These are phyloP conservation scores for Tachuris rubrigastra DNA, from an alignment of 2,113 vertebrate species.

Conservation along the genomic window DNA sequence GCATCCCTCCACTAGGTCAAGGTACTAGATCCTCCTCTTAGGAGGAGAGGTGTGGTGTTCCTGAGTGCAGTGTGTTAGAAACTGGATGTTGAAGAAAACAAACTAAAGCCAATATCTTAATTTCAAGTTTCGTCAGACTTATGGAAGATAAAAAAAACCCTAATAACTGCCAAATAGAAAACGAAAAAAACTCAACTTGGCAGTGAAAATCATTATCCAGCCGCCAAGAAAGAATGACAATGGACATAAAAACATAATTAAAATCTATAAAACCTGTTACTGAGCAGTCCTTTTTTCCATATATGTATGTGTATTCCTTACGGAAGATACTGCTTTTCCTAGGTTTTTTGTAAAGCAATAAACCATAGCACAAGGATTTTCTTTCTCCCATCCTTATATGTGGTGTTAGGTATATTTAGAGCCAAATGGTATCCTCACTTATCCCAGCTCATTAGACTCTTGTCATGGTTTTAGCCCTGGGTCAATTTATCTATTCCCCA, in stretches of 20 bases:
- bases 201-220: not conserved
- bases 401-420: not conserved
- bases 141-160: not conserved
- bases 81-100: not conserved
- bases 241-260: not conserved
- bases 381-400: not conserved
- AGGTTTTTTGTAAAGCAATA: not conserved
- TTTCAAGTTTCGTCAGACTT: not conserved
- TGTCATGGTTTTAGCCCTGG: no score
- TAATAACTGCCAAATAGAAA: not conserved
- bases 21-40: not conserved
- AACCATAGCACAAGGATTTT: not conserved
- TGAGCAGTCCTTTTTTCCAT: not conserved
- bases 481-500: no score
- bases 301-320: not conserved
- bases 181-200: not conserved
- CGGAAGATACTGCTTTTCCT: not conserved
- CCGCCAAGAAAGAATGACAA: not conserved
- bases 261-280: not conserved
- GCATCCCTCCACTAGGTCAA: not conserved
- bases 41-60: not conserved
- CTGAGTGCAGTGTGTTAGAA: not conserved
- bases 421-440: not conserved
- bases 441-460: not conserved
- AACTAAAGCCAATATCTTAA: not conserved